Conservation (phyloP, 2,888 invertebrate genomes). For the Pristionchus arcanus region DNA sequence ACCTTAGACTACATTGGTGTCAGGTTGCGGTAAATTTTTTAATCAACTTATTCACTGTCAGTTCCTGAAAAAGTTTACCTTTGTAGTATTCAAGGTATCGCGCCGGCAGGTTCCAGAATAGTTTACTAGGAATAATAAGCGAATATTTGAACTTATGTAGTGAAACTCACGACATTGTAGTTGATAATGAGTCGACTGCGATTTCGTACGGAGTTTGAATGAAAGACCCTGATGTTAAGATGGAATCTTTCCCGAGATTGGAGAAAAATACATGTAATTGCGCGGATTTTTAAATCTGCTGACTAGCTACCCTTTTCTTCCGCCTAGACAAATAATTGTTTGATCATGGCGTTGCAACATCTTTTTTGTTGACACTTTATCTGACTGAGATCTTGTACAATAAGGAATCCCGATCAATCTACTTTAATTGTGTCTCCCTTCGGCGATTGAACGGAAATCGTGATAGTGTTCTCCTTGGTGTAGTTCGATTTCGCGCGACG, state of each 20-base stretch:
- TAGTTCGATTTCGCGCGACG: background rate
- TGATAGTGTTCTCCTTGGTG: background rate
- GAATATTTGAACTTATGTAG: background rate
- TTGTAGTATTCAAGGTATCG: background rate
- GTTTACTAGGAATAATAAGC: background rate
- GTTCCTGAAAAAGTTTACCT: background rate
- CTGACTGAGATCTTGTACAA: too few relatives aligned
- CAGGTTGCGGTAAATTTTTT: background rate
- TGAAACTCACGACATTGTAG: too few relatives aligned
- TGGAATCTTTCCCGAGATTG: too few relatives aligned
- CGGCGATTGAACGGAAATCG: background rate
- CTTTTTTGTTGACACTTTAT: too few relatives aligned
- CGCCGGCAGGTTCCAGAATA: background rate
- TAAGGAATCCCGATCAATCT: background rate
- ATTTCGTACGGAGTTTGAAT: too few relatives aligned
- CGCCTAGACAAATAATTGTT: too few relatives aligned
- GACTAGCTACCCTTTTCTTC: too few relatives aligned
- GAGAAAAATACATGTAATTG: too few relatives aligned
- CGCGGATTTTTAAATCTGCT: too few relatives aligned
- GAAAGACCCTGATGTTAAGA: too few relatives aligned
- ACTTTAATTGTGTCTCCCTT: background rate
- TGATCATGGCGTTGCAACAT: too few relatives aligned
- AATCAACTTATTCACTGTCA: background rate
- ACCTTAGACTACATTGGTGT: background rate
- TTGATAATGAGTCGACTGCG: too few relatives aligned